phyloP scores from a whole-genome alignment of 1,140 invertebrate species.

The Coenobita brevimanus region DNA sequence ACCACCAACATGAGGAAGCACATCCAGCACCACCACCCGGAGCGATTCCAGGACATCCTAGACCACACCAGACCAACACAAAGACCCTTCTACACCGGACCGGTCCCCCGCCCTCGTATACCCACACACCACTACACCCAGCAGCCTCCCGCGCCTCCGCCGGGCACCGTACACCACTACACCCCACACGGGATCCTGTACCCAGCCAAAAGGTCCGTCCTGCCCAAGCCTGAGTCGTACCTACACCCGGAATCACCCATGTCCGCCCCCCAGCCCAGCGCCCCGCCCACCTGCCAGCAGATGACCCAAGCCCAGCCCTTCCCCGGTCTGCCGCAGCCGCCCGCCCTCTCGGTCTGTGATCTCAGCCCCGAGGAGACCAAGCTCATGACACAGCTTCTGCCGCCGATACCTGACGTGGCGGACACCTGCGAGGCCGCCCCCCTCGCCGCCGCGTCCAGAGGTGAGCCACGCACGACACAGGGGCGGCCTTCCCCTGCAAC shows the following conservation, averaged over 20 bases:
- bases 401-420: conserved; percentile 21
- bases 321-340: neutral
- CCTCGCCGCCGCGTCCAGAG: conserved; percentile 41
- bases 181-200: neutral
- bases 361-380: conserved; percentile 50
- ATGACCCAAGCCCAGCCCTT: neutral
- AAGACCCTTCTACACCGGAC: conserved; percentile 39
- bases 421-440: conserved; percentile 34
- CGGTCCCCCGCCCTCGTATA: neutral
- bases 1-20: conserved; percentile 70
- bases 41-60: conserved; percentile 68
- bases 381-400: conserved; percentile 46
- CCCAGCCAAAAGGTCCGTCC: conserved; percentile 36
- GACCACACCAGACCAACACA: conserved; percentile 64
- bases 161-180: neutral
- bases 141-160: neutral
- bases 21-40: conserved; percentile 69
- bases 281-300: neutral
- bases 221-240: conserved; percentile 24
- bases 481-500: too few relatives aligned
- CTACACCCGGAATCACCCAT: neutral
- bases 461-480: conserved; percentile 18
- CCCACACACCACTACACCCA: conserved; percentile 18
- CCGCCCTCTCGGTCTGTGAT: conserved; percentile 19
- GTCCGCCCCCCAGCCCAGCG: neutral